Evolutionary conservation across 1,140 invertebrate species (phyloP).

Genomic region (Planococcus citri): DNA sequence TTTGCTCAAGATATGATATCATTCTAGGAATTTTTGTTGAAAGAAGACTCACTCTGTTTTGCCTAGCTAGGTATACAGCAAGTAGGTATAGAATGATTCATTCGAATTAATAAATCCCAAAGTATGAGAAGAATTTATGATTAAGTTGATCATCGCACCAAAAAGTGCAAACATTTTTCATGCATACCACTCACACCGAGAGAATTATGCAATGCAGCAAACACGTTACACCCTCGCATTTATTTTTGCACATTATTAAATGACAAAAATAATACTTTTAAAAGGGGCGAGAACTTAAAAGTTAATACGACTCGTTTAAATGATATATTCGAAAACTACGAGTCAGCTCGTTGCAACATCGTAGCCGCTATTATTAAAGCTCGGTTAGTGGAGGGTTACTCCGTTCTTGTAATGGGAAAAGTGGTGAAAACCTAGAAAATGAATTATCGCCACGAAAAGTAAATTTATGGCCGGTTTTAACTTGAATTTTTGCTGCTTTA

Average conservation of each 20-base stretch:
- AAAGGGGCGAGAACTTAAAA: conserved; percentile 4
- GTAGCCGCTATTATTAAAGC: not conserved
- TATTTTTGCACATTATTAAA: not conserved
- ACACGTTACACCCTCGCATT: not conserved
- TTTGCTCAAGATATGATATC: no score
- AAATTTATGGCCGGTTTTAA: not conserved
- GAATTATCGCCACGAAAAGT: not conserved
- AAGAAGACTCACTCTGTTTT: no score
- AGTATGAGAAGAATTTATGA: no score
- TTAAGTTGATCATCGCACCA: no score
- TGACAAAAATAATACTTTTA: not conserved
- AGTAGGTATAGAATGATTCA: no score
- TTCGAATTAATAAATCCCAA: no score
- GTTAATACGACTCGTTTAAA: not conserved
- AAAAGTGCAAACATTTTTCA: not conserved
- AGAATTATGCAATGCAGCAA: not conserved
- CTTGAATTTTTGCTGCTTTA: not conserved
- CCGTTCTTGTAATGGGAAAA: not conserved
- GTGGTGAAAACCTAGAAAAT: not conserved
- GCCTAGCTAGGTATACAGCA: no score
- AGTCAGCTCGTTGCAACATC: not conserved
- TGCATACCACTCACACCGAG: not conserved
- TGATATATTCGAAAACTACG: conserved; percentile 1
- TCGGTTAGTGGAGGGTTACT: not conserved
- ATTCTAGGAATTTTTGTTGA: no score